phyloP scores from a whole-genome alignment of 2,888 invertebrate genomes.

The Eulithis prunata region DNA sequence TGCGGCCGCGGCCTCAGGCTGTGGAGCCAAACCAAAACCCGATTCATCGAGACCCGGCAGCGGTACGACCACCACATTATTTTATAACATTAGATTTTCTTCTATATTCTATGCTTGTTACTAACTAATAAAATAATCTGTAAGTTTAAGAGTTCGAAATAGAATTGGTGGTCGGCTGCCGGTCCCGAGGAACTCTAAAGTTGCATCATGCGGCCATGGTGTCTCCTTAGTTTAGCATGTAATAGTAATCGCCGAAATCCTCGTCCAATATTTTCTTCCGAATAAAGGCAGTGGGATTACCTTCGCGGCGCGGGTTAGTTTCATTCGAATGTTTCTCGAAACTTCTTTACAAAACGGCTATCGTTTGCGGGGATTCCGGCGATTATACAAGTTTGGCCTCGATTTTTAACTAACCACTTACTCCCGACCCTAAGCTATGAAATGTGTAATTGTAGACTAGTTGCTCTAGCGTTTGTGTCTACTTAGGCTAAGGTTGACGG shows the following conservation, averaged over 20 bases:
- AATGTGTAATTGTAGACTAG: slow-evolving; percentile 77
- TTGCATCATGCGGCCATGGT: slow-evolving; percentile 83
- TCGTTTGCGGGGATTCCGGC: slow-evolving; percentile 43
- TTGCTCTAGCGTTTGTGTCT: slow-evolving; percentile 45
- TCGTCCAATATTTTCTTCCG: slow-evolving; percentile 31
- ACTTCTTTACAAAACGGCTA: slow-evolving; percentile 10
- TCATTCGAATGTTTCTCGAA: slow-evolving; percentile 12
- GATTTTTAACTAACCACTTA: slow-evolving; percentile 69
- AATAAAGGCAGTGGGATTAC: slow-evolving; percentile 10
- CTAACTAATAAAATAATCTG: slow-evolving; percentile 31
- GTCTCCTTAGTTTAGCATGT: slow-evolving; percentile 69
- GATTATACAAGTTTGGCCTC: slow-evolving; percentile 71
- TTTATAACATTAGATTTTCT: slow-evolving; percentile 28
- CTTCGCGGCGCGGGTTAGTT: slow-evolving; percentile 11
- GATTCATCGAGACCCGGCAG: slow-evolving; percentile 57
- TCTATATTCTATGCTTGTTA: slow-evolving; percentile 35
- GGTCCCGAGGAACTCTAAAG: slow-evolving; percentile 63
- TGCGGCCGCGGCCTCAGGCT: slow-evolving; percentile 51
- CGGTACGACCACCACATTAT: slow-evolving; percentile 41
- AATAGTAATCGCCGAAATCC: slow-evolving; percentile 64
- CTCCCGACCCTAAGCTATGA: slow-evolving; percentile 76
- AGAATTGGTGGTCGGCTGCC: slow-evolving; percentile 47
- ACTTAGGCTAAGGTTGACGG: slow-evolving; percentile 59
- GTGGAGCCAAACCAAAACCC: slow-evolving; percentile 75
- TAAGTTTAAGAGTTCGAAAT: slow-evolving; percentile 26